A percentile compares a stretch with the other conserved stretches of the same genome.
phyloP scores from a whole-genome alignment of 2,888 invertebrate species.

The Abrostola triplasia region DNA sequence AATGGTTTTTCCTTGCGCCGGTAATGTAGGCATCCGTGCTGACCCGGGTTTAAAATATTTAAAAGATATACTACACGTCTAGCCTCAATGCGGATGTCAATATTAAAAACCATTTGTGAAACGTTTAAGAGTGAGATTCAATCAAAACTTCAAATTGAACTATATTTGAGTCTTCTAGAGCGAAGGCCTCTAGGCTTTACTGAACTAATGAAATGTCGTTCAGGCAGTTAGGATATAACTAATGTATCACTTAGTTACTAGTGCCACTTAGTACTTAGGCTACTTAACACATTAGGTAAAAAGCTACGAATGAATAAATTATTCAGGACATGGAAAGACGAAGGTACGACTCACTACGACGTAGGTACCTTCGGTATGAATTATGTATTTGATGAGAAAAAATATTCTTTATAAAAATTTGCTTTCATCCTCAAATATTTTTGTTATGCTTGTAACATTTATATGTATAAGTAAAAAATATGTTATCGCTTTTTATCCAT shows the following conservation, averaged over 20 bases:
- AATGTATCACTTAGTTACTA: not conserved
- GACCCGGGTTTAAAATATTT: too few species aligned
- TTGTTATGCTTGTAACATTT: conserved; percentile 36
- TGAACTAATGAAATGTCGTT: too few species aligned
- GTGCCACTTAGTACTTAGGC: not conserved
- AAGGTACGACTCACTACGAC: conserved; percentile 17
- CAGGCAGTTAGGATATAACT: not conserved
- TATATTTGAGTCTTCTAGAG: too few species aligned
- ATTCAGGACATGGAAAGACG: conserved; percentile 30
- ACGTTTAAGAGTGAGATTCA: too few species aligned
- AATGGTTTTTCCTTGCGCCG: too few species aligned
- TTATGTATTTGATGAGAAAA: conserved; percentile 40
- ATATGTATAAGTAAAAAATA: conserved; percentile 33
- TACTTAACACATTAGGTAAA: conserved; percentile 14
- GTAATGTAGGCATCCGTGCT: too few species aligned
- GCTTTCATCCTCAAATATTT: conserved; percentile 29
- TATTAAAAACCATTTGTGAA: too few species aligned
- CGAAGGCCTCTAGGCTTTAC: too few species aligned
- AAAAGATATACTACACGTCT: too few species aligned
- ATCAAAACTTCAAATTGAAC: too few species aligned
- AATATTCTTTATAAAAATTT: conserved; percentile 20
- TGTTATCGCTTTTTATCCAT: conserved; percentile 34
- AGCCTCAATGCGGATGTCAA: too few species aligned
- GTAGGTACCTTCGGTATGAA: conserved; percentile 14
- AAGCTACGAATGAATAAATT: conserved; percentile 22